phyloP scores from a whole-genome alignment of 2,888 invertebrate species.

The Criorhina ranunculi region DNA sequence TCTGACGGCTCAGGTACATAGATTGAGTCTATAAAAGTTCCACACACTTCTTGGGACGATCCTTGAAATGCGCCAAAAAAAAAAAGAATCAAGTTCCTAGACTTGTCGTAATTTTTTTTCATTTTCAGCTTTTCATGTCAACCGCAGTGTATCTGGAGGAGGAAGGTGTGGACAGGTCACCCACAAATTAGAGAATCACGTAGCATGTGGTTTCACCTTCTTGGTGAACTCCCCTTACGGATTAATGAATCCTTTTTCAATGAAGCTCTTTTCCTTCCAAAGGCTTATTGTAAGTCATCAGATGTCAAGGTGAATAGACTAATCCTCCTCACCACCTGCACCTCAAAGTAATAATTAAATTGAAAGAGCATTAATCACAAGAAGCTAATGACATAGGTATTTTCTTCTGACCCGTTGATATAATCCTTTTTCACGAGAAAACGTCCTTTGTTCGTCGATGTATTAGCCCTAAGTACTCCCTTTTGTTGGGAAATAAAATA shows the following conservation, averaged over 20 bases:
- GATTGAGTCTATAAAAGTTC: no score
- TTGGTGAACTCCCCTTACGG: not conserved
- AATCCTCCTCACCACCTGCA: not conserved
- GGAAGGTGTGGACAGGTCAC: no score
- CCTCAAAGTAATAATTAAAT: conserved; percentile 1
- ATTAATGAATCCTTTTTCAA: not conserved
- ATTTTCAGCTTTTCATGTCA: no score
- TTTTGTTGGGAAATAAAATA: conserved; percentile 7
- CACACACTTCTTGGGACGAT: no score
- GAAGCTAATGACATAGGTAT: conserved; percentile 3
- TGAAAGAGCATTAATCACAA: conserved; percentile 39
- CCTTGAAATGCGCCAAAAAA: no score
- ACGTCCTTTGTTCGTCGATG: conserved; percentile 5
- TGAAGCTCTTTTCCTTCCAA: not conserved
- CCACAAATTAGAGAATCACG: no score
- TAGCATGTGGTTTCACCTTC: not conserved
- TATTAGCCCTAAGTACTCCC: not conserved
- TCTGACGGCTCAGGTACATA: no score
- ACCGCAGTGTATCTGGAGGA: no score
- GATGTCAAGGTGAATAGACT: not conserved
- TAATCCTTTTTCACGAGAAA: not conserved
- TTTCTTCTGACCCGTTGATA: not conserved
- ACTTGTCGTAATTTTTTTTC: no score
- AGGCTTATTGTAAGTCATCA: not conserved
- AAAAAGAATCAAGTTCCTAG: no score